Evolutionary conservation across 1,140 invertebrate genomes (phyloP), one percentile per base, ranked within the genome.

Genomic region (Megalopta genalis): DNA sequence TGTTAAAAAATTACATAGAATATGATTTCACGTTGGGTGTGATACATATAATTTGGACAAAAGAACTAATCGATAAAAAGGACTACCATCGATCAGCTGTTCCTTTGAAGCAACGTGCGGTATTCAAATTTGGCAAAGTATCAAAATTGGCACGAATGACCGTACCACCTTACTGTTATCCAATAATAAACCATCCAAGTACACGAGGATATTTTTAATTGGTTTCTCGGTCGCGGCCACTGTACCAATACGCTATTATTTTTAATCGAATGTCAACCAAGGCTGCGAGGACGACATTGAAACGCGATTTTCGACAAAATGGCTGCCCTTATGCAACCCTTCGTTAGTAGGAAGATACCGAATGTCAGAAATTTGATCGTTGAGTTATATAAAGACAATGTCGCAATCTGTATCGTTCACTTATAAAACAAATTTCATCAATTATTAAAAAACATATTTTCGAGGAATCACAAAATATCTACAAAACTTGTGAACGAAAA

Each of bases 311-410:
- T 86, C 75, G 27, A 90, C 88, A 92, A 92, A 84, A 92, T 92
- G 90, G 91, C 88, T 59, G 86, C 84, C 14, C 80, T 91, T 91
- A 90, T 88, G 89, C 89, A 90, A 91, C 68, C 32, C 59, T 78
- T 68, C 63, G 46, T 16, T 54, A 1, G 12, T 21, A 7, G 16
- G 21, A 0, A 23, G 23, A 16, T 23, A 39, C n/a, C 12, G 21
- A 59, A 46, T 7, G 23, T 16, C 2, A 65, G 39, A 21, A 7
- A 65, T 25, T 46, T 65, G 3, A n/a, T 42, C 7, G 10, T 8
- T 32, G 0, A 16, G n/a, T 64, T 18, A 42, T 1, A 21, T 42
- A 6, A 27, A 18, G n/a, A 16, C 7, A 57, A 64, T 9, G 8
- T 23, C 46, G 9, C 27, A 42, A 9, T 57, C 9, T 39, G 5